These are phyloP conservation scores for Halcyon senegalensis DNA, from an alignment of 2,113 vertebrate species.

Conservation along the genomic window DNA sequence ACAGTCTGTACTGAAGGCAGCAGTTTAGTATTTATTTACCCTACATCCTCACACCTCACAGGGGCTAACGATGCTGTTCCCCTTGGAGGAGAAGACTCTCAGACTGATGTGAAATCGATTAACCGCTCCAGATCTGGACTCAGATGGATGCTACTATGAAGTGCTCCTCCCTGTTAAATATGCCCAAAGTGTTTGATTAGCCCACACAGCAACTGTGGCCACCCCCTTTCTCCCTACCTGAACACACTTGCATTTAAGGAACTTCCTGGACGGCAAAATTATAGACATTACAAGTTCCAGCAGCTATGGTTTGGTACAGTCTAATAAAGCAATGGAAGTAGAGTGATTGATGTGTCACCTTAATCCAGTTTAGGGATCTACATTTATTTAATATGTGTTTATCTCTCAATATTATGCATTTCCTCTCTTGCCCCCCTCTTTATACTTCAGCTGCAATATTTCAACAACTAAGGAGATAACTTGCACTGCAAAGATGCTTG, in stretches of 20 bases:
- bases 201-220: background rate
- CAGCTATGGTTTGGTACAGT: background rate
- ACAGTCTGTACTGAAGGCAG: background rate
- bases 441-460: background rate
- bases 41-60: background rate
- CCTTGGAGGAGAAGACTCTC: background rate
- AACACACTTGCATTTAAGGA: background rate
- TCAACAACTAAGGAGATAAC: background rate
- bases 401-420: background rate
- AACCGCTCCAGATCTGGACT: background rate
- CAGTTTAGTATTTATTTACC: background rate
- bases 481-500: background rate
- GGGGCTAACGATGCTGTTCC: background rate
- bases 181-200: background rate
- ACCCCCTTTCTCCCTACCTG: background rate
- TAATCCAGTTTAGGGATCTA: background rate
- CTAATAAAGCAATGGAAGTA: background rate
- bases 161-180: background rate
- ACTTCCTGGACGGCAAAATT: background rate
- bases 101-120: background rate
- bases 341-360: background rate
- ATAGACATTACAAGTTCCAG: background rate
- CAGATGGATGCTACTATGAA: accelerated
- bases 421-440: background rate
- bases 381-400: background rate